These are phyloP conservation scores for Plectropomus leopardus DNA, from an alignment of 2,113 vertebrate genomes.

Conservation along the genomic window DNA sequence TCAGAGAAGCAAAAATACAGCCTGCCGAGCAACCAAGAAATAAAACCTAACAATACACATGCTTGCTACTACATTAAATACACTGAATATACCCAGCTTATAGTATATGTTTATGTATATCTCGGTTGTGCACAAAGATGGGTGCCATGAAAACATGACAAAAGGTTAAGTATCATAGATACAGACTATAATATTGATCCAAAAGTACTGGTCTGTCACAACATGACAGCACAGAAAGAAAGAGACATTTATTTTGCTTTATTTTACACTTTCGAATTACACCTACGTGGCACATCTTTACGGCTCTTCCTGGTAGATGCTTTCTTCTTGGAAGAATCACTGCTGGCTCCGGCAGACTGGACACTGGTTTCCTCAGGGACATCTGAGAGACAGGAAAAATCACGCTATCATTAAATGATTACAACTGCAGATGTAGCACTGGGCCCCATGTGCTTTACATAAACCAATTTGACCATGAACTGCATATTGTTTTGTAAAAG, in stretches of 20 bases:
- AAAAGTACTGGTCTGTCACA: not conserved
- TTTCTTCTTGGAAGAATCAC: slow-evolving; percentile 47
- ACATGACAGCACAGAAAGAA: not conserved
- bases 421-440: not conserved
- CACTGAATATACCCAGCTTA: not conserved
- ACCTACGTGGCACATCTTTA: slow-evolving; percentile 32
- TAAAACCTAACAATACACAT: not conserved
- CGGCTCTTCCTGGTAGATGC: slow-evolving; percentile 36
- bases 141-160: too few relatives aligned
- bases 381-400: slow-evolving; percentile 43
- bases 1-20: not conserved
- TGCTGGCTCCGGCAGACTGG: slow-evolving; percentile 30
- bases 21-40: not conserved
- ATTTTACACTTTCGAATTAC: not conserved
- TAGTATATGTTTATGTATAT: not conserved
- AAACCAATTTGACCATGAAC: not conserved
- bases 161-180: too few relatives aligned
- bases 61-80: not conserved
- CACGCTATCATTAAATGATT: not conserved
- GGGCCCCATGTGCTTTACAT: not conserved
- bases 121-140: too few relatives aligned
- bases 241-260: not conserved
- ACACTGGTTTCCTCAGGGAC: slow-evolving; percentile 35
- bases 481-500: not conserved
- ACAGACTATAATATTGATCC: not conserved